phyloP scores from a whole-genome alignment of 2,888 invertebrate genomes.

The Ectemnius continuus region DNA sequence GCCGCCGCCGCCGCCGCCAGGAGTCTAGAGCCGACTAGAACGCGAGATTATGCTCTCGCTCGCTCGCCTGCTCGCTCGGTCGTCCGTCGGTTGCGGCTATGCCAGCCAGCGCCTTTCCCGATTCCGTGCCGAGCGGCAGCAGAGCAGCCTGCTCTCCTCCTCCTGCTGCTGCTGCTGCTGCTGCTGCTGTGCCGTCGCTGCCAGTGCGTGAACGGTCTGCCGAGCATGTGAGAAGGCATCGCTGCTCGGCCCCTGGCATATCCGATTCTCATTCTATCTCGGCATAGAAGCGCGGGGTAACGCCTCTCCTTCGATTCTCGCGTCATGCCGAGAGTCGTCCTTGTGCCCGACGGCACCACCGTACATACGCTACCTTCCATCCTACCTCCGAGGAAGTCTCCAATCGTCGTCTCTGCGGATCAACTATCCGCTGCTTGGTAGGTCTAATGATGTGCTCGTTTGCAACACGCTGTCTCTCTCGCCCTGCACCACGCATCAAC shows the following conservation, averaged over 20 bases:
- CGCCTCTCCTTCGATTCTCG: slow-evolving; percentile 65
- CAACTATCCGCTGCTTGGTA: slow-evolving; percentile 58
- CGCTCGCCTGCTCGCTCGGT: slow-evolving; percentile 30
- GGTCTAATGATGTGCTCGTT: slow-evolving; percentile 59
- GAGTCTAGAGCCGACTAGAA: slow-evolving; percentile 22
- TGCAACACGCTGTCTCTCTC: slow-evolving; percentile 28
- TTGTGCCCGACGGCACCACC: slow-evolving; percentile 43
- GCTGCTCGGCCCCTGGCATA: slow-evolving; percentile 1
- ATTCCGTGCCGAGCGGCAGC: not conserved
- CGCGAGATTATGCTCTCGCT: slow-evolving; percentile 23
- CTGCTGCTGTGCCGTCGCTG: too few relatives aligned
- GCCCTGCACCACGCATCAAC: not conserved
- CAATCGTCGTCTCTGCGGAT: slow-evolving; percentile 58
- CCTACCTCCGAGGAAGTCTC: slow-evolving; percentile 56
- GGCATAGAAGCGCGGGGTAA: slow-evolving; percentile 59
- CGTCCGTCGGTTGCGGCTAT: slow-evolving; percentile 22
- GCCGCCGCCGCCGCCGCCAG: too few relatives aligned
- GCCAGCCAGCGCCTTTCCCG: slow-evolving; percentile 17
- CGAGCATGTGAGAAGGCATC: slow-evolving; percentile 55
- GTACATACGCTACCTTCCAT: slow-evolving; percentile 49
- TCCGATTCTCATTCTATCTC: slow-evolving; percentile 31
- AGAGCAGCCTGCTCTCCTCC: slow-evolving; percentile 1
- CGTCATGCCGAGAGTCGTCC: slow-evolving; percentile 62
- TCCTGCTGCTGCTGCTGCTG: too few relatives aligned
- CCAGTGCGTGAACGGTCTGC: slow-evolving; percentile 30